Conservation (phyloP, 2,113 vertebrate species). For the Casuarius casuarius region DNA sequence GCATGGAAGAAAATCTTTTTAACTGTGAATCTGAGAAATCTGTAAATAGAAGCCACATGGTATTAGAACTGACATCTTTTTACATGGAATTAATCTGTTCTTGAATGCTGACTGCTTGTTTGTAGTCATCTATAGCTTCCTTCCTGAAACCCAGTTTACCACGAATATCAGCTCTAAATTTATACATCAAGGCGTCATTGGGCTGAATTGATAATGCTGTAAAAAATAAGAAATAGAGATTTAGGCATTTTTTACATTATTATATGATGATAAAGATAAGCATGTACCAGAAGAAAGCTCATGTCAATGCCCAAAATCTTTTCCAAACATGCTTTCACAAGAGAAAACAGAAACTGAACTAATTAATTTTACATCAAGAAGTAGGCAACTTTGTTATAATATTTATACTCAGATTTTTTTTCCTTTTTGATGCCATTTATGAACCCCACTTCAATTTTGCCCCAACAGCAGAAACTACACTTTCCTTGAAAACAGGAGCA, state of each 20-base stretch:
- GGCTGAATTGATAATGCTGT: slow-evolving; percentile 80
- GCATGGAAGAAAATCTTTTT: not conserved
- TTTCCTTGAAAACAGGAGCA: not conserved
- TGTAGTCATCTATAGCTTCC: slow-evolving; percentile 79
- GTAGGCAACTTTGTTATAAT: not conserved
- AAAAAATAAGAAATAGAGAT: slow-evolving; percentile 35
- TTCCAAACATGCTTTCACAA: not conserved
- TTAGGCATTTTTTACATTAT: not conserved
- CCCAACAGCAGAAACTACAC: not conserved
- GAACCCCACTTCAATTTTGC: not conserved
- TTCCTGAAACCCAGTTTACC: slow-evolving; percentile 76
- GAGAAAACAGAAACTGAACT: not conserved
- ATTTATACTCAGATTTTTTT: not conserved
- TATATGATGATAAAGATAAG: not conserved
- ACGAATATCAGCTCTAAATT: slow-evolving; percentile 79
- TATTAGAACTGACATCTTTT: not conserved
- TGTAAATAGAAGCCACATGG: not conserved
- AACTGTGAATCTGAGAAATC: not conserved
- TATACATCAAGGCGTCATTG: slow-evolving; percentile 75
- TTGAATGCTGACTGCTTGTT: slow-evolving; percentile 75
- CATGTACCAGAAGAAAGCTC: not conserved
- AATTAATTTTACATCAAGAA: not conserved
- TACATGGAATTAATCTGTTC: slow-evolving; percentile 16
- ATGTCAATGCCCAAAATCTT: not conserved
- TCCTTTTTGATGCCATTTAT: not conserved